Evolutionary conservation across 2,797 vertebrate genomes (phyloP).

Genomic region (Chiroxiphia lanceolata): DNA sequence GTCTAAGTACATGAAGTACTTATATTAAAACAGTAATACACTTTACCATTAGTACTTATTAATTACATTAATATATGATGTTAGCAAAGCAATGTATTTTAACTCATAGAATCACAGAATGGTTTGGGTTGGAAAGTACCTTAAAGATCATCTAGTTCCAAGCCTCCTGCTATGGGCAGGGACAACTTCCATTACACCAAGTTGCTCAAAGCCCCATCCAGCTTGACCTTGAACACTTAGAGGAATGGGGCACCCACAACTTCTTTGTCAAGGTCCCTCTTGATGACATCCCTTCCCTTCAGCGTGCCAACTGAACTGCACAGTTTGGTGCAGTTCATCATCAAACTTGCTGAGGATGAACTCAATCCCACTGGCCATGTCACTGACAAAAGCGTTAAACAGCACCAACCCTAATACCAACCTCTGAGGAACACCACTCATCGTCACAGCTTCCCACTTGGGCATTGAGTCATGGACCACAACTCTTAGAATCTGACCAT

Average conservation of each 20-base stretch:
- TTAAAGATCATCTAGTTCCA: neutral
- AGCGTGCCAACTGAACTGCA: neutral
- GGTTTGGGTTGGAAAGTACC: neutral
- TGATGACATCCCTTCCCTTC: neutral
- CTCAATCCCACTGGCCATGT: neutral
- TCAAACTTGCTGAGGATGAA: neutral
- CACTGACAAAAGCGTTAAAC: neutral
- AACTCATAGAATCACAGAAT: neutral
- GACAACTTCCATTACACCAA: neutral
- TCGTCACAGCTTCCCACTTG: neutral
- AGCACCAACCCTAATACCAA: no score
- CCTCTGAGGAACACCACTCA: neutral
- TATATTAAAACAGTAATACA: neutral
- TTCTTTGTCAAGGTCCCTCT: neutral
- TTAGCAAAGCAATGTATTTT: neutral
- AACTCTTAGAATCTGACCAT: neutral
- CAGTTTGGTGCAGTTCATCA: neutral
- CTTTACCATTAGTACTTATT: neutral
- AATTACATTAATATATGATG: neutral
- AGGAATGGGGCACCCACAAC: neutral
- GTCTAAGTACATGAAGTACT: neutral
- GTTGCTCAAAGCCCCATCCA: neutral
- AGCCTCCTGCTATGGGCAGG: accelerated
- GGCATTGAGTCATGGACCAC: neutral
- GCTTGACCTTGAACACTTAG: neutral